Evolutionary conservation across 2,888 invertebrate species (phyloP).

Genomic region (Gari tellinella): DNA sequence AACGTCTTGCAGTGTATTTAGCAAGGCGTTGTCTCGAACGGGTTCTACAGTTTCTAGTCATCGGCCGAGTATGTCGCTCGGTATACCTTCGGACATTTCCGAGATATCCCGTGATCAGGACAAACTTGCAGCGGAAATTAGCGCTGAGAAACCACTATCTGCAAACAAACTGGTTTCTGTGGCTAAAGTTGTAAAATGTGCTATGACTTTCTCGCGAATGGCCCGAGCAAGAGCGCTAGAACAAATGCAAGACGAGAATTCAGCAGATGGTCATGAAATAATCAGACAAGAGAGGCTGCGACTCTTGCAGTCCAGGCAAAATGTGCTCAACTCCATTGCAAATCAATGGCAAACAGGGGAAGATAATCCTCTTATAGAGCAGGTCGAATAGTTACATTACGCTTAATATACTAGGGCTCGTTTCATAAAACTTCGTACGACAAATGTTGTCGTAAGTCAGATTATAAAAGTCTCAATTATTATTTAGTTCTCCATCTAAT

Average conservation of each 20-base stretch:
- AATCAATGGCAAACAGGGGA: slow-evolving; percentile 43
- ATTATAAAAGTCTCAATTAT: no score
- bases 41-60: slow-evolving; percentile 49
- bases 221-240: slow-evolving; percentile 58
- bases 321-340: slow-evolving; percentile 58
- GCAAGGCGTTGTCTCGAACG: slow-evolving; percentile 36
- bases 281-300: slow-evolving; percentile 62
- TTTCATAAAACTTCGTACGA: no score
- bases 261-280: slow-evolving; percentile 59
- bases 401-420: no score
- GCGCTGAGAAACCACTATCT: slow-evolving; percentile 49
- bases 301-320: slow-evolving; percentile 58
- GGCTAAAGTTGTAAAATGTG: slow-evolving; percentile 60
- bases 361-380: slow-evolving; percentile 32
- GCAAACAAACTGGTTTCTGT: slow-evolving; percentile 59
- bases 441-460: no score
- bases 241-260: slow-evolving; percentile 66
- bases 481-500: no score
- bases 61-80: slow-evolving; percentile 41
- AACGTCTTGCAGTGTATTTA: slow-evolving; percentile 41
- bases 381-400: slow-evolving; percentile 34
- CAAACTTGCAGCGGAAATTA: slow-evolving; percentile 49
- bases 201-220: slow-evolving; percentile 63
- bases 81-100: slow-evolving; percentile 54
- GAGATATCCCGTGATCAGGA: slow-evolving; percentile 49